phyloP scores from a whole-genome alignment of 2,888 invertebrate genomes.

The Latrodectus elegans region DNA sequence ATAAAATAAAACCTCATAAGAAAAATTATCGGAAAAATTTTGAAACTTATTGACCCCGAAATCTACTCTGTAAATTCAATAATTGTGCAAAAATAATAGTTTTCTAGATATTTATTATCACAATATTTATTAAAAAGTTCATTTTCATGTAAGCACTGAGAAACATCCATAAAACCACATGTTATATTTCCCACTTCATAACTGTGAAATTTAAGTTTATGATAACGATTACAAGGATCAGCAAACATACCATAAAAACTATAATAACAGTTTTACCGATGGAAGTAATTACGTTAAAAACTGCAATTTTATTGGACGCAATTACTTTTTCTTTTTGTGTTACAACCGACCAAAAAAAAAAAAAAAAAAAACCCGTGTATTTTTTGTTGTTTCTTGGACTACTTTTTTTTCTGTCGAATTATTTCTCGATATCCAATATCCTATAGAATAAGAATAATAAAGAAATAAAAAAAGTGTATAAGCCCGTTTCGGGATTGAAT shows the following conservation, averaged over 20 bases:
- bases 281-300: slow-evolving; percentile 20
- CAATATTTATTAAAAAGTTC: too few relatives aligned
- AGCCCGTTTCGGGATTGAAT: slow-evolving; percentile 48
- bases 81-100: too few relatives aligned
- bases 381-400: not conserved
- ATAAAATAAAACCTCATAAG: too few relatives aligned
- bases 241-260: slow-evolving; percentile 16
- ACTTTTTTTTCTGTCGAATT: not conserved
- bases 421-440: slow-evolving; percentile 24
- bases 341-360: not conserved
- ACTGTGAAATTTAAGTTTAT: not conserved
- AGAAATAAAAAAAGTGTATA: slow-evolving; percentile 32
- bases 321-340: slow-evolving; percentile 16
- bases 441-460: not conserved
- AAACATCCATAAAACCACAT: not conserved
- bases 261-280: not conserved
- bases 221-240: slow-evolving; percentile 7
- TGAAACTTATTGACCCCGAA: too few relatives aligned
- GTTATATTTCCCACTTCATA: not conserved
- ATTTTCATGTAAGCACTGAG: too few relatives aligned
- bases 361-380: not conserved
- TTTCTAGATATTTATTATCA: too few relatives aligned
- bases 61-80: too few relatives aligned
- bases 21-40: too few relatives aligned
- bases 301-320: slow-evolving; percentile 28